Evolutionary conservation across 2,797 vertebrate species (phyloP), one percentile per base, ranked within the genome.

Genomic region (Rallus crepitans): DNA sequence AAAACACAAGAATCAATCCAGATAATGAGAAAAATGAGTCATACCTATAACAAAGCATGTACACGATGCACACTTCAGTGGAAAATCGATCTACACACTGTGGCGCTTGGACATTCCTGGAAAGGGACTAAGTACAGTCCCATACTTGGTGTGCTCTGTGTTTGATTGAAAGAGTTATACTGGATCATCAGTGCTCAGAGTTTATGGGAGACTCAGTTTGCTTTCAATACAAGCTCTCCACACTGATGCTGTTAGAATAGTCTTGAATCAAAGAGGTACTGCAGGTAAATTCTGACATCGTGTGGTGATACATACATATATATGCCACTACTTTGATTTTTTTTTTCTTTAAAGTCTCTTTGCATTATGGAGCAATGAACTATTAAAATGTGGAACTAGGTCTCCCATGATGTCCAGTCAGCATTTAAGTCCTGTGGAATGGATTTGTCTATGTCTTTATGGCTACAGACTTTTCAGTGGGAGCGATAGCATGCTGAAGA

Each of bases 221-320:
- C 17, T 82, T 82, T 73, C 56, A 78, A 0, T 37, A 50, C 0
- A 3, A 71, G 19, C 45, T 82, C 19, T 20, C 19, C 60, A 16
- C 3, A 18, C 23, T 78, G 53, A 16, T 87, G 57, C 13, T 84
- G 15, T 21, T 56, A 35, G 21, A 40, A 7, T 20, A 70, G 33
- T 25, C 48, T 33, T 50, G 47, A 73, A 61, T 65, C 45, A 68
- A 87, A 84, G 35, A 3, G 1, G 31, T 89, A 31, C 39, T 83
- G 63, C 25, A 56, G 53, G 66, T 71, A 92, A 87, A 84, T 91
- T 94, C 91, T 93, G 47, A 89, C 57, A 72, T 89, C 21, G 15
- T 60, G 30, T 88, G 76, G 76, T 56, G 66, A 57, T 69, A 53
- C 33, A 50, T 53, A 77, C 20, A 45, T 79, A 35, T 79, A 65